A percentile compares a stretch with the other conserved stretches of the same genome.
These are phyloP conservation scores for Neodiprion fabricii DNA, from an alignment of 1,140 invertebrate species.

Conservation along the genomic window DNA sequence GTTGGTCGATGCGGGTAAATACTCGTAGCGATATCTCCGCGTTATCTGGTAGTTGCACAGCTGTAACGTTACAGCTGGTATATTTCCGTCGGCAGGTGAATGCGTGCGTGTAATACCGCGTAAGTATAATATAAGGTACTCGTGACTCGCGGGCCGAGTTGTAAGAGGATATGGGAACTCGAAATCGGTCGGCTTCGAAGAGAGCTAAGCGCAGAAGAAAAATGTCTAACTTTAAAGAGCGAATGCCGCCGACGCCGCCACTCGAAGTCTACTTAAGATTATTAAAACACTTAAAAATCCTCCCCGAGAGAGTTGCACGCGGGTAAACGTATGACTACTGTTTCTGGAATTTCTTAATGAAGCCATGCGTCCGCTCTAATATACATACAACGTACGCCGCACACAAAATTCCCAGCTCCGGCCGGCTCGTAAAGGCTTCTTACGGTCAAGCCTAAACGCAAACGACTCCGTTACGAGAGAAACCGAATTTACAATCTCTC, in stretches of 20 bases:
- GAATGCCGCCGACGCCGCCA: not conserved
- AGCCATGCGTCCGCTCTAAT: slow-evolving; percentile 15
- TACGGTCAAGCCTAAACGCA: not conserved
- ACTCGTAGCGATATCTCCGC: not conserved
- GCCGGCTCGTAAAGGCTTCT: not conserved
- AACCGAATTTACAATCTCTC: not conserved
- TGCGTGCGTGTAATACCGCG: too few relatives aligned
- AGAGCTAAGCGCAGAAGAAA: not conserved
- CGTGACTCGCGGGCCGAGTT: not conserved
- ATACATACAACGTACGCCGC: not conserved
- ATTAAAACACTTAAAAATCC: slow-evolving; percentile 9
- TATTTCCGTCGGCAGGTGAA: not conserved
- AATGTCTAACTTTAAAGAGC: not conserved
- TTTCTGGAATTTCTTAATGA: slow-evolving; percentile 24
- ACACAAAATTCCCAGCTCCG: not conserved
- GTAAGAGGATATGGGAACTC: not conserved
- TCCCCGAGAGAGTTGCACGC: not conserved
- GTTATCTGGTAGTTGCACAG: slow-evolving; percentile 1
- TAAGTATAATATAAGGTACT: not conserved
- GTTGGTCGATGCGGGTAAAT: not conserved
- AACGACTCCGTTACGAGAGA: not conserved
- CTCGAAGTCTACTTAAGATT: slow-evolving; percentile 12
- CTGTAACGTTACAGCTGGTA: not conserved
- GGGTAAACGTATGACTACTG: slow-evolving; percentile 12
- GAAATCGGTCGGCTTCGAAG: not conserved